Evolutionary conservation across 2,797 vertebrate species (phyloP).

Genomic region (Sphaeramia orbicularis): DNA sequence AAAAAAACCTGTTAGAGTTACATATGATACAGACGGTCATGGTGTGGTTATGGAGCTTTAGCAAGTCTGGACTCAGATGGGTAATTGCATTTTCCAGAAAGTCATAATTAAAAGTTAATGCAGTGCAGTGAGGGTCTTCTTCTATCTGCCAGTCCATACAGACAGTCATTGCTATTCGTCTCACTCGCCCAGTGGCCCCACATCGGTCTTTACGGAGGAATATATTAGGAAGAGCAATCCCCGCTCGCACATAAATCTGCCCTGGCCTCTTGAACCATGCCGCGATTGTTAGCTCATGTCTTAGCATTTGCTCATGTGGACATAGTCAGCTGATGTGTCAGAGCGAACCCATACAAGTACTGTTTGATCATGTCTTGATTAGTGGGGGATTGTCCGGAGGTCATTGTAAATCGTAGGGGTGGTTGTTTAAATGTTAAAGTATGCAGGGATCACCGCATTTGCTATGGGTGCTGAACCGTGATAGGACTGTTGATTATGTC

Average conservation of each 20-base stretch:
- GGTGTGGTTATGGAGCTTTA: slow-evolving; percentile 44
- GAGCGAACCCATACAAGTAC: slow-evolving; percentile 10
- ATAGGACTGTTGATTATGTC: slow-evolving; percentile 54
- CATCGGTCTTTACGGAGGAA: slow-evolving; percentile 67
- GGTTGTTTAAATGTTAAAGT: slow-evolving; percentile 74
- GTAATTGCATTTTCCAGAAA: slow-evolving; percentile 75
- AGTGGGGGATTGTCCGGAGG: slow-evolving; percentile 44
- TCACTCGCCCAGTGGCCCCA: slow-evolving; percentile 63
- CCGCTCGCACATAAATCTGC: slow-evolving; percentile 71
- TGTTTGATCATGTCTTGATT: slow-evolving; percentile 66
- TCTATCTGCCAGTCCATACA: slow-evolving; percentile 65
- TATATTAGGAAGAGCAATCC: slow-evolving; percentile 70
- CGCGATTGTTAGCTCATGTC: slow-evolving; percentile 55
- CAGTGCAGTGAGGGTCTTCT: slow-evolving; percentile 69
- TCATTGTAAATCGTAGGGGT: slow-evolving; percentile 45
- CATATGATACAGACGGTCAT: slow-evolving; percentile 30
- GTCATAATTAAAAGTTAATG: slow-evolving; percentile 83
- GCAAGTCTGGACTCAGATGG: slow-evolving; percentile 60
- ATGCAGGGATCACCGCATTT: slow-evolving; percentile 61
- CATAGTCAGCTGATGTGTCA: slow-evolving; percentile 24
- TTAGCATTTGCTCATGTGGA: slow-evolving; percentile 54
- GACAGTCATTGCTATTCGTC: slow-evolving; percentile 75
- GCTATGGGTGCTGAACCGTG: slow-evolving; percentile 56
- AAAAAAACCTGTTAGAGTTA: slow-evolving; percentile 18
- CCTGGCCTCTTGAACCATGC: slow-evolving; percentile 56